phyloP scores from a whole-genome alignment of 2,113 vertebrate genomes.

The Hippocampus abdominalis region DNA sequence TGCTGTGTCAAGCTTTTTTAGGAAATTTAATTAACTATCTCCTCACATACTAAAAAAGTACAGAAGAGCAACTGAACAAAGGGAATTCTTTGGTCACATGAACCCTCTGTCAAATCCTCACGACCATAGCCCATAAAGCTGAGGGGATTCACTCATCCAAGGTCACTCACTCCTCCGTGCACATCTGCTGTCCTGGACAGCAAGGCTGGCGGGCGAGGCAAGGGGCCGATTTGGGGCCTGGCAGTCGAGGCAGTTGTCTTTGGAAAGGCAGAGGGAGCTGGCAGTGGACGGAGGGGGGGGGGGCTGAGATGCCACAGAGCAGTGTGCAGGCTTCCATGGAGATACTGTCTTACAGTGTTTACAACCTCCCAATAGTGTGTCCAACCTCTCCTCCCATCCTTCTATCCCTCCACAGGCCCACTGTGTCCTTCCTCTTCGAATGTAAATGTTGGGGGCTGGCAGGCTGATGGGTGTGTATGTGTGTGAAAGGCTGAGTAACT shows the following conservation, averaged over 20 bases:
- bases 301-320: slow-evolving; percentile 67
- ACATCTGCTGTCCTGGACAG: slow-evolving; percentile 74
- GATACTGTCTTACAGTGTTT: slow-evolving; percentile 75
- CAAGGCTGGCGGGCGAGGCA: slow-evolving; percentile 49
- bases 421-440: slow-evolving; percentile 71
- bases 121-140: slow-evolving; percentile 39
- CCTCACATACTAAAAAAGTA: background rate
- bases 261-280: slow-evolving; percentile 48
- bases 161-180: slow-evolving; percentile 64
- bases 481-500: slow-evolving; percentile 33
- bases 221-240: slow-evolving; percentile 47
- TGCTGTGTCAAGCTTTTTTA: background rate
- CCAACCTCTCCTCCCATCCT: slow-evolving; percentile 53
- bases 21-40: background rate
- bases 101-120: slow-evolving; percentile 49
- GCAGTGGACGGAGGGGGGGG: slow-evolving; percentile 25
- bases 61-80: slow-evolving; percentile 13
- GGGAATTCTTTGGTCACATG: slow-evolving; percentile 25
- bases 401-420: slow-evolving; percentile 55
- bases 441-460: slow-evolving; percentile 70
- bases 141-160: slow-evolving; percentile 62
- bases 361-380: slow-evolving; percentile 63
- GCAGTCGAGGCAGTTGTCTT: slow-evolving; percentile 56
- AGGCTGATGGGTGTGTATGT: slow-evolving; percentile 38
- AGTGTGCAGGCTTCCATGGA: slow-evolving; percentile 68